Evolutionary conservation across 2,113 vertebrate species (phyloP).

Genomic region (Epinephelus cyanopodus): DNA sequence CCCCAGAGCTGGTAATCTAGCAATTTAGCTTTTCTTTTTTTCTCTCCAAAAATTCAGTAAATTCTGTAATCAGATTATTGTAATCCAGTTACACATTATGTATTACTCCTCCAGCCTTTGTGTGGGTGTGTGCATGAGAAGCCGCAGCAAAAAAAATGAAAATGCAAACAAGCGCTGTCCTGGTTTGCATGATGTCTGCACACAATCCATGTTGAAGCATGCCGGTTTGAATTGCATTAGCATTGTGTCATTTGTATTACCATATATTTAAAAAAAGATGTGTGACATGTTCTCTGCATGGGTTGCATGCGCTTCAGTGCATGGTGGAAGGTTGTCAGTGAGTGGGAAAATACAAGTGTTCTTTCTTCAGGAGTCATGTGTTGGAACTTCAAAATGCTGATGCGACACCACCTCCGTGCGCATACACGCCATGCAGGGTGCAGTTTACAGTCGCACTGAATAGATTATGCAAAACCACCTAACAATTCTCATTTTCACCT

Average conservation of each 20-base stretch:
- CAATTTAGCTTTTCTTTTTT: slow-evolving; percentile 48
- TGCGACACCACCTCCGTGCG: slow-evolving; percentile 45
- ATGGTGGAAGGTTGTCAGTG: slow-evolving; percentile 3
- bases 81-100: slow-evolving; percentile 76
- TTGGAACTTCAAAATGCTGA: slow-evolving; percentile 60
- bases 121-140: slow-evolving; percentile 59
- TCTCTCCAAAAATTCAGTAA: slow-evolving; percentile 46
- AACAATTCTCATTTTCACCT: slow-evolving; percentile 71
- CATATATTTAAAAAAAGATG: background rate
- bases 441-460: slow-evolving; percentile 56
- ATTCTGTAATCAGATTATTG: slow-evolving; percentile 79
- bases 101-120: slow-evolving; percentile 67
- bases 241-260: slow-evolving; percentile 3
- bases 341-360: slow-evolving; percentile 19
- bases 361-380: slow-evolving; percentile 12
- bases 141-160: slow-evolving; percentile 6
- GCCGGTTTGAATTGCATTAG: slow-evolving; percentile 37
- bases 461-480: slow-evolving; percentile 76
- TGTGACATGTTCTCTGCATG: slow-evolving; percentile 7
- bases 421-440: slow-evolving; percentile 39
- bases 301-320: background rate
- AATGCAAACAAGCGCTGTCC: slow-evolving; percentile 46
- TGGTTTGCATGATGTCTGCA: slow-evolving; percentile 53
- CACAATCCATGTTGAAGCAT: slow-evolving; percentile 22
- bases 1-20: slow-evolving; percentile 56